Conservation (phyloP, 2,113 vertebrate genomes). For the Colius striatus region DNA sequence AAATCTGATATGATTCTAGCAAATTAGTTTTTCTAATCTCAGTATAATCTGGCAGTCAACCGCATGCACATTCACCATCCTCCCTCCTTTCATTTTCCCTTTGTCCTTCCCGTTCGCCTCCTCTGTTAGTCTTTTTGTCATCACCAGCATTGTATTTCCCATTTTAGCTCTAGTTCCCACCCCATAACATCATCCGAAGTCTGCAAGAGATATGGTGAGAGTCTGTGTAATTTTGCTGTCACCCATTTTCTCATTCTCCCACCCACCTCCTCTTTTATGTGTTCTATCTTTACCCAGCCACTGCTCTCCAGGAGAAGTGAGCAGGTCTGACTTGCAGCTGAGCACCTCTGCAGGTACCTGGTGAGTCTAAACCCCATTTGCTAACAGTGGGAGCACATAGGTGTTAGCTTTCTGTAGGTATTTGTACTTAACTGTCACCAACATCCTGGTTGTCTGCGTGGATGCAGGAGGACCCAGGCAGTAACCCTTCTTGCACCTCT, state of each 20-base stretch:
- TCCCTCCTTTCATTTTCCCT: background rate
- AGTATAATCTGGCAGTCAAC: background rate
- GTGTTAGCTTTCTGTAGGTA: fast-evolving
- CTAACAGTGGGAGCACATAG: fast-evolving
- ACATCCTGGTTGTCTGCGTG: background rate
- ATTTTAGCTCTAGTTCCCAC: background rate
- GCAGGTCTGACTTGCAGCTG: background rate
- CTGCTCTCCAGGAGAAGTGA: background rate
- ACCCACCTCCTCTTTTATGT: background rate
- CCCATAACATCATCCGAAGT: background rate
- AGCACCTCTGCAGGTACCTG: background rate
- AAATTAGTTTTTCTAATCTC: slow-evolving; percentile 20
- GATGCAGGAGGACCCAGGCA: background rate
- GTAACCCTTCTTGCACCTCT: background rate
- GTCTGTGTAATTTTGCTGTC: background rate
- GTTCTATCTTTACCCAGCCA: background rate
- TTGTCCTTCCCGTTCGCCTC: background rate
- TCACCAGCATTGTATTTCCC: background rate
- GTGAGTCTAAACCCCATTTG: background rate
- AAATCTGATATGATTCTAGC: background rate
- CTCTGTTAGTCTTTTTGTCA: background rate
- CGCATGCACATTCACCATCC: background rate
- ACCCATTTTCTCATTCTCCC: background rate
- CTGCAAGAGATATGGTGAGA: background rate
- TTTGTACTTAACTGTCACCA: background rate